phyloP scores from a whole-genome alignment of 2,888 invertebrate genomes.

The Cerceris rybyensis region DNA sequence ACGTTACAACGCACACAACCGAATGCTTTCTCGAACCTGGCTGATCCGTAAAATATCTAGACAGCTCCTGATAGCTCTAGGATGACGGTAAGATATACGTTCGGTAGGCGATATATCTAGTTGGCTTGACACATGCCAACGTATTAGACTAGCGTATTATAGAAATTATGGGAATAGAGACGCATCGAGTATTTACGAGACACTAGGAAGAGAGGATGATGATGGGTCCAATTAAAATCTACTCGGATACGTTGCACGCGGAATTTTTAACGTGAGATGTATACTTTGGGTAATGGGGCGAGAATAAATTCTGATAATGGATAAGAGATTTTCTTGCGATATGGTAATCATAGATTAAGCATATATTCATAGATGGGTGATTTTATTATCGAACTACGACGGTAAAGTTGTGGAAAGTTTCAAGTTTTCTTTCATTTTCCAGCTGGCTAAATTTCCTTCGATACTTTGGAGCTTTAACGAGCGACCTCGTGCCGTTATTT shows the following conservation, averaged over 20 bases:
- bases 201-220: not conserved
- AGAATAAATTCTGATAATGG: too few species aligned
- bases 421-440: too few species aligned
- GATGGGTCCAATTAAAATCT: slow-evolving; percentile 16
- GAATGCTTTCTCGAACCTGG: not conserved
- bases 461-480: too few species aligned
- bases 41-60: slow-evolving; percentile 34
- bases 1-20: slow-evolving; percentile 1
- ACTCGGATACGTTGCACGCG: not conserved
- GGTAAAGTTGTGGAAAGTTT: too few species aligned
- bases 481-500: too few species aligned
- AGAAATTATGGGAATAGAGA: slow-evolving; percentile 31
- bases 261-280: too few species aligned
- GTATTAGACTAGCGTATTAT: slow-evolving; percentile 24
- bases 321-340: too few species aligned
- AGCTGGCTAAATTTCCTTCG: too few species aligned
- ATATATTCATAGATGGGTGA: too few species aligned
- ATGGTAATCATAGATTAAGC: too few species aligned
- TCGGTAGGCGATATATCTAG: slow-evolving; percentile 19
- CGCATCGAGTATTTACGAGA: slow-evolving; percentile 2
- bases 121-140: not conserved
- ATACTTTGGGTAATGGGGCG: too few species aligned
- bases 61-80: slow-evolving; percentile 31
- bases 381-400: too few species aligned
- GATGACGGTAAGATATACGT: slow-evolving; percentile 27